Evolutionary conservation across 2,888 invertebrate genomes (phyloP), one percentile per base, ranked within the genome.

Genomic region (Drosophila paracracens): DNA sequence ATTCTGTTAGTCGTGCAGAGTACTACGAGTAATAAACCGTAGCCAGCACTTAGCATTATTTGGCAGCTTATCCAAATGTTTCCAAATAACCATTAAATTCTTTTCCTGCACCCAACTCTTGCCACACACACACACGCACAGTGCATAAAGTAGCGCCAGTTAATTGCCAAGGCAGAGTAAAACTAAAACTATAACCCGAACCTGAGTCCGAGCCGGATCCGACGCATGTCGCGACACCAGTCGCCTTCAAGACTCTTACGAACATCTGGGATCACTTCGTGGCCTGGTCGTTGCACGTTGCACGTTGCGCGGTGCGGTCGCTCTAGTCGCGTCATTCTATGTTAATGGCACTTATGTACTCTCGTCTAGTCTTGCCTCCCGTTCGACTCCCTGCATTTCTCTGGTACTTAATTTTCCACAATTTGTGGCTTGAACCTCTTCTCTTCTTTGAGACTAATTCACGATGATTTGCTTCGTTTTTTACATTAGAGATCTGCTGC

Each of bases 371-470:
- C 64, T 53, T 62, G 77, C 70, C 79, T 43, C 58, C 70, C 61
- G 35, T 21, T 58, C 58, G 29, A 50, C 48, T 57, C 61, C 25
- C 61, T 36, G 27, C 61, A n/a, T 66, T 60, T 56, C 27, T 29
- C 52, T 61, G 76, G 56, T 84, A 76, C 85, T 84, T 88, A 81
- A 87, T 82, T 87, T 83, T 70, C 68, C 46, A 77, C 82, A 74
- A 80, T 88, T 82, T 79, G 79, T 79, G 80, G 78, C 79, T 63
- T 43, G 62, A 64, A 64, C 64, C 54, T 63, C 50, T 59, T 52
- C 31, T 29, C 52, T 58, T 38, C 50, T 81, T 82, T 81, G 69
- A 74, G 69, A 75, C 81, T 85, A 88, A 88, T 85, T 83, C 83
- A 88, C 77, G 78, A 84, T 79, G 79, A 79, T 74, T 78, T 68